Conservation (phyloP, 2,797 vertebrate species). For the Anas georgica region DNA sequence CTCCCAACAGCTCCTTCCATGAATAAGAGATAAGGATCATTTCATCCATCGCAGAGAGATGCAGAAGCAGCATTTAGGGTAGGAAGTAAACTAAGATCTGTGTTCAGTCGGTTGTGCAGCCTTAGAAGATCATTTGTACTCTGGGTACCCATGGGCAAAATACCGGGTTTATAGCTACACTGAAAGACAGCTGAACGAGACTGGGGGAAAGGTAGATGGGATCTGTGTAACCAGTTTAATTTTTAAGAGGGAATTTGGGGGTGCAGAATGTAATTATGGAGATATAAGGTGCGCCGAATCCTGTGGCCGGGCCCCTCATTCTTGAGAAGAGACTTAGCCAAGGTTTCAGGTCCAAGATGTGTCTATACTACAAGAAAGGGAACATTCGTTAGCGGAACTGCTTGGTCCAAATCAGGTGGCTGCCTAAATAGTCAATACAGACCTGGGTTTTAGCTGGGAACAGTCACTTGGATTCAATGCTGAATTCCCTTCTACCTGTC, state of each 20-base stretch:
- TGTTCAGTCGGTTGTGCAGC: neutral
- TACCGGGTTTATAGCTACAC: neutral
- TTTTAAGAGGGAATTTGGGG: neutral
- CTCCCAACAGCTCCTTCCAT: constrained; percentile 30
- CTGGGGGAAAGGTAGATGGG: neutral
- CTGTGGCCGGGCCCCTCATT: neutral
- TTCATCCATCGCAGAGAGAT: constrained; percentile 12
- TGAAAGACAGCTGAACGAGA: neutral
- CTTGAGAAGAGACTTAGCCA: neutral
- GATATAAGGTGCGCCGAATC: rapidly evolving
- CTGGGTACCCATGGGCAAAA: neutral
- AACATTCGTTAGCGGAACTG: neutral
- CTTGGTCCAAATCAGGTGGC: neutral
- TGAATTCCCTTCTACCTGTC: neutral
- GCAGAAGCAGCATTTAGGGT: neutral
- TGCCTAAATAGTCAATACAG: neutral
- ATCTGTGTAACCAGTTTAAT: neutral
- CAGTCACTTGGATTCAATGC: neutral
- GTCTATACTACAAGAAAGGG: neutral
- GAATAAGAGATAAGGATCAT: constrained; percentile 41
- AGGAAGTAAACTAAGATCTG: neutral
- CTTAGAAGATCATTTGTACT: neutral
- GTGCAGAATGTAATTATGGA: neutral
- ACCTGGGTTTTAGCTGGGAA: neutral
- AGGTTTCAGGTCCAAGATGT: neutral